Evolutionary conservation across 2,797 vertebrate genomes (phyloP), one percentile per base, ranked within the genome.

Genomic region (Apodemus agrarius): DNA sequence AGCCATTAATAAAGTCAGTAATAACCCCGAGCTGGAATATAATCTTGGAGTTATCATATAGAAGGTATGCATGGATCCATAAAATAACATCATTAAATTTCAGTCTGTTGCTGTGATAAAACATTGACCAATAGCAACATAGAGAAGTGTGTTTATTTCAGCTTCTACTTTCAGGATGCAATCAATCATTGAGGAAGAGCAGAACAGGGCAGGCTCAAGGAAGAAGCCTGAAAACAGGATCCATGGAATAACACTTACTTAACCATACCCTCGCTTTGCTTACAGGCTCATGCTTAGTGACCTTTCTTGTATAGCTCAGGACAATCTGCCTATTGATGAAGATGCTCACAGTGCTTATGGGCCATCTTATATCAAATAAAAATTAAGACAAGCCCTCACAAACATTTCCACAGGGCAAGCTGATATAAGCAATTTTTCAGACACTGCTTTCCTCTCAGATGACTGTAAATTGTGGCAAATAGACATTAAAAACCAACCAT

Each of bases 11-110:
- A 92, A 80, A 87, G n/a, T 94, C 43, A 95, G 2, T 74, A 59
- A 89, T 52, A 89, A 57, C 19, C 24, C 80, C 89, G 34, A 63
- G 14, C 26, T 93, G 57, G 12, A 95, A 86, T 54, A 88, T 43
- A 91, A 92, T n/a, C 96, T 90, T 43, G 92, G 46, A 59, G 52
- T 74, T 80, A 78, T 89, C 19, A 95, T 82, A 85, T 40, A 92
- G 46, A 82, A 81, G 82, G 65, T 69, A 85, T 67, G 89, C n/a
- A 88, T 80, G 22, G 67, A 91, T 40, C 24, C 34, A 52, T 63
- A 37, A 83, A 29, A 91, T 89, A 85, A 24, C 19, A 40, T 74
- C 11, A 29, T 72, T 26, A 57, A 29, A 37, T 57, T 57, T 40
- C 24, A 74, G 16, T 37, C 85, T 57, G 16, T 57, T 37, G 24